Percentiles rank a stretch among this genome's conserved stretches.
Conservation (phyloP, 2,888 invertebrate genomes). For the Drosophila melanocephala region DNA sequence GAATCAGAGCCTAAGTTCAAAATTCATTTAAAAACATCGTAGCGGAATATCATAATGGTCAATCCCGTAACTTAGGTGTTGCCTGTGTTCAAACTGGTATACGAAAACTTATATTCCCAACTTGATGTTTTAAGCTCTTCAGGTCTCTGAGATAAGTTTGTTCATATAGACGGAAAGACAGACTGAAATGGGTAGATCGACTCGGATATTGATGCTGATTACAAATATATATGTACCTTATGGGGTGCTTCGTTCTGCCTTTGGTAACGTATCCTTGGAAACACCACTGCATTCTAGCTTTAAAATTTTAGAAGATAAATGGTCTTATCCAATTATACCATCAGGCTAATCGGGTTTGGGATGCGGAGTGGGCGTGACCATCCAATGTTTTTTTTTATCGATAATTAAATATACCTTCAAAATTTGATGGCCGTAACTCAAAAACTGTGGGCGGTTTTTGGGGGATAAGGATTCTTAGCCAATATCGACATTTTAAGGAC, state of each 20-base stretch:
- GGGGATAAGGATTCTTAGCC: not conserved
- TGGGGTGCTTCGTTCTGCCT: too few species aligned
- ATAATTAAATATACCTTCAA: not conserved
- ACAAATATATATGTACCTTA: too few species aligned
- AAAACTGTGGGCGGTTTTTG: not conserved
- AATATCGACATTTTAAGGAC: not conserved
- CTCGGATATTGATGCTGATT: too few species aligned
- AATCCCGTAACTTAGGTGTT: too few species aligned
- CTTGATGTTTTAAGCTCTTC: not conserved
- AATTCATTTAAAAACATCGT: too few species aligned
- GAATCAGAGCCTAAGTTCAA: too few species aligned
- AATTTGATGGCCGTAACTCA: not conserved
- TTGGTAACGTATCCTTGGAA: not conserved
- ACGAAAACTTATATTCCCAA: not conserved
- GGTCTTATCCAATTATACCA: not conserved
- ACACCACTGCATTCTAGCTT: not conserved
- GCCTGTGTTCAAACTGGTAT: not conserved
- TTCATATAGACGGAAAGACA: not conserved
- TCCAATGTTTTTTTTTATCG: too few species aligned
- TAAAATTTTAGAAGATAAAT: not conserved
- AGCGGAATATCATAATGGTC: too few species aligned
- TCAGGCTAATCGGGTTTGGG: not conserved
- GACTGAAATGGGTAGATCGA: not conserved
- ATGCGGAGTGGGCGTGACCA: not conserved
- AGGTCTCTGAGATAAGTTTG: too few species aligned